These are phyloP conservation scores for Glossophaga mutica DNA, from an alignment of 2,797 vertebrate genomes.

Conservation along the genomic window DNA sequence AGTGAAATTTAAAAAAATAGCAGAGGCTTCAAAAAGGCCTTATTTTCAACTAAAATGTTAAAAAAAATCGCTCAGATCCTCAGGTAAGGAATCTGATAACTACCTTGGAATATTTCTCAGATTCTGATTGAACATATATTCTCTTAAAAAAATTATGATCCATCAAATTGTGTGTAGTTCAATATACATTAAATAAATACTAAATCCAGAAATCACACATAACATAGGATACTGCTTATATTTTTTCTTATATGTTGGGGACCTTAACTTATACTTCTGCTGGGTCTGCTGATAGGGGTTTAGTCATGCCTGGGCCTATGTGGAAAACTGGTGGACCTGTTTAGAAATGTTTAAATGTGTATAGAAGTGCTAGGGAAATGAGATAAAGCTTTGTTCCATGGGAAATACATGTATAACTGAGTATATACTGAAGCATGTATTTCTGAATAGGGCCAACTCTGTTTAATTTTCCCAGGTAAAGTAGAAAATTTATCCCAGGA, in stretches of 20 bases:
- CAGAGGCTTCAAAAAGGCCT: not conserved
- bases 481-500: not conserved
- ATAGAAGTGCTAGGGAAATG: not conserved
- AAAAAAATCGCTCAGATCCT: not conserved
- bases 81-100: not conserved
- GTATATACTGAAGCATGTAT: not conserved
- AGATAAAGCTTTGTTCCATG: not conserved
- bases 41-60: not conserved
- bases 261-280: not conserved
- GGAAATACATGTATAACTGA: not conserved
- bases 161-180: not conserved
- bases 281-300: not conserved
- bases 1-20: not conserved
- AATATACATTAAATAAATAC: not conserved
- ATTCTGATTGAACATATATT: not conserved
- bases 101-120: not conserved
- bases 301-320: not conserved
- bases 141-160: not conserved
- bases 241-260: not conserved
- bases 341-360: not conserved
- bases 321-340: not conserved
- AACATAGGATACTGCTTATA: not conserved
- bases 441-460: not conserved
- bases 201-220: not conserved
- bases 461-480: not conserved